These are phyloP conservation scores for Hypomecis atomaria DNA, from an alignment of 2,888 invertebrate species.

Conservation along the genomic window DNA sequence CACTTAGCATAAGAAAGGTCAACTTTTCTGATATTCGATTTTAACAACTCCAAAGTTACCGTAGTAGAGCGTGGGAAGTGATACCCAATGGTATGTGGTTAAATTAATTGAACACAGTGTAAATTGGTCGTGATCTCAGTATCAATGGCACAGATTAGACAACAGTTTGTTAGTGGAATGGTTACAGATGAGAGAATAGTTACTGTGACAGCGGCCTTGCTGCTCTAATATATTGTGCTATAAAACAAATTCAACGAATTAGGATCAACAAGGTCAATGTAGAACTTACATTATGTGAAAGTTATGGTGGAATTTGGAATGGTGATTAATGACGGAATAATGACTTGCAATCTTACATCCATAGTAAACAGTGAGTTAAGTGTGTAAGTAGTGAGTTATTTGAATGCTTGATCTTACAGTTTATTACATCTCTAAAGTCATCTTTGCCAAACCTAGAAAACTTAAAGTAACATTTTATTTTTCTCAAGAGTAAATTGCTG, in stretches of 20 bases:
- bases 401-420: not conserved
- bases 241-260: constrained; percentile 54
- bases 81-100: constrained; percentile 60
- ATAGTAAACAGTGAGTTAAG: constrained; percentile 12
- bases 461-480: no score
- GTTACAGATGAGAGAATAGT: constrained; percentile 17
- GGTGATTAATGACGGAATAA: constrained; percentile 28
- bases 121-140: constrained; percentile 54
- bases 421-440: not conserved
- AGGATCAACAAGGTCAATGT: constrained; percentile 54
- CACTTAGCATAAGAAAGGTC: no score
- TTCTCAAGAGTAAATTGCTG: no score
- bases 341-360: not conserved
- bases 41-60: not conserved
- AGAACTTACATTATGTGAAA: constrained; percentile 39
- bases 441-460: no score
- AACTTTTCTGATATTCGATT: no score
- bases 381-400: no score
- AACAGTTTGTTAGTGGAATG: constrained; percentile 7
- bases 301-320: constrained; percentile 40
- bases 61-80: constrained; percentile 69
- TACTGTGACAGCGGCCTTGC: constrained; percentile 40
- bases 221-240: constrained; percentile 53
- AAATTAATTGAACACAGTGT: constrained; percentile 71
- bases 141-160: constrained; percentile 22